phyloP scores from a whole-genome alignment of 2,888 invertebrate species.

The Scaptodrosophila latifasciaeformis region DNA sequence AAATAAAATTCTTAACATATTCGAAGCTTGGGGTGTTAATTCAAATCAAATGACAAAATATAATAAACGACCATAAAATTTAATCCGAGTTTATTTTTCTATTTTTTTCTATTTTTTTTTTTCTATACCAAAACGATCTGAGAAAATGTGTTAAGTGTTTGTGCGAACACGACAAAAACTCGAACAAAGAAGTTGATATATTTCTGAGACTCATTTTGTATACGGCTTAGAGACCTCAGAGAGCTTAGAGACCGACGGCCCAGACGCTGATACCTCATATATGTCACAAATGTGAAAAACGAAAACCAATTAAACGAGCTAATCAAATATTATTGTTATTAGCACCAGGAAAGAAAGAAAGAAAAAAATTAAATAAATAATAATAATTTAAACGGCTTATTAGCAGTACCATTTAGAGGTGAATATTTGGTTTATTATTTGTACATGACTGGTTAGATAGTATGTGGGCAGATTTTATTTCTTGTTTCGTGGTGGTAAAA shows the following conservation, averaged over 20 bases:
- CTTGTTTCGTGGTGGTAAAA: too few relatives aligned
- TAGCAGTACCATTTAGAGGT: conserved; percentile 59
- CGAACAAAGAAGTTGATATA: too few relatives aligned
- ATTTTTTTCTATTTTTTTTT: too few relatives aligned
- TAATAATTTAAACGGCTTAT: conserved; percentile 64
- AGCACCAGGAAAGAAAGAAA: conserved; percentile 42
- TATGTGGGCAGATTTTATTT: too few relatives aligned
- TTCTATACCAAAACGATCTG: conserved; percentile 49
- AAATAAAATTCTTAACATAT: too few relatives aligned
- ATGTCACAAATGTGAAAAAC: conserved; percentile 50
- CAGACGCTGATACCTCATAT: background rate
- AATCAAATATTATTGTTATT: conserved; percentile 71
- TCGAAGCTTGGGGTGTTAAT: conserved; percentile 67
- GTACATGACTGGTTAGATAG: too few relatives aligned
- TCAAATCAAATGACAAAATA: conserved; percentile 66
- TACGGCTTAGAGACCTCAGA: too few relatives aligned
- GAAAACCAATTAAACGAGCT: conserved; percentile 64
- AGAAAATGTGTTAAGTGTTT: conserved; percentile 42
- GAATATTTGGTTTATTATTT: too few relatives aligned
- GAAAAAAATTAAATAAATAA: conserved; percentile 13
- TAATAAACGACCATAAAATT: conserved; percentile 66
- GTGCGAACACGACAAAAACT: conserved; percentile 20
- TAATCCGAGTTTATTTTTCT: conserved; percentile 49
- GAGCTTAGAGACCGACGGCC: too few relatives aligned
- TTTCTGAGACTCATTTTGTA: too few relatives aligned